A percentile compares a stretch with the other conserved stretches of the same genome.
Conservation (phyloP, 30 jellyfish, hydroid and myxozoan genomes). For the Aurelia aurita region DNA sequence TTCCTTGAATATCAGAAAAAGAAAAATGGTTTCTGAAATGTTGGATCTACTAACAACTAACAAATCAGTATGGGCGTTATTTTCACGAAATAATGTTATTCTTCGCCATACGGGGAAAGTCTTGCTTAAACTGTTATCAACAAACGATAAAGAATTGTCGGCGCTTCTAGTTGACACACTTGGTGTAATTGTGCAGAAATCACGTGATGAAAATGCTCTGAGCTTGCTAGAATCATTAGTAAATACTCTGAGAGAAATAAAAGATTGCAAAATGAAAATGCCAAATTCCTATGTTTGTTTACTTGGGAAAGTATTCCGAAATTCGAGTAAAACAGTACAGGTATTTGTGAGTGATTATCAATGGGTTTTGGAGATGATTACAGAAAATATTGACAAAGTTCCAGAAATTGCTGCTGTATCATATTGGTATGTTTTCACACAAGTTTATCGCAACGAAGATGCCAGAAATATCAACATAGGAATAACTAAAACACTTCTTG, state of each 20-base stretch:
- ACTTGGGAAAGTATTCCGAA: constrained; percentile 61
- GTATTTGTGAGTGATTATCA: constrained; percentile 5
- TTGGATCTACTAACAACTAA: constrained; percentile 61
- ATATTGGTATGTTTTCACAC: constrained; percentile 61
- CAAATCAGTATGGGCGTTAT: constrained; percentile 43
- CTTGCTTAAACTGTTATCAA: constrained; percentile 50
- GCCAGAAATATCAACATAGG: constrained; percentile 5
- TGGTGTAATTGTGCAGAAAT: constrained; percentile 42
- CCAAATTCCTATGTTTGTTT: constrained; percentile 17
- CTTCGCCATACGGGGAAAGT: constrained; percentile 56
- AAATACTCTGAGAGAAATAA: constrained; percentile 4
- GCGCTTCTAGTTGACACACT: constrained; percentile 63
- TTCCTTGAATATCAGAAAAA: constrained; percentile 61
- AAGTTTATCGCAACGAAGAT: constrained; percentile 45
- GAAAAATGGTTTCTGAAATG: constrained; percentile 63
- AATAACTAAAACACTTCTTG: constrained; percentile 21
- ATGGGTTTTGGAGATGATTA: constrained; percentile 57
- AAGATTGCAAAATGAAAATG: not conserved
- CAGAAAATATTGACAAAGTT: constrained; percentile 15
- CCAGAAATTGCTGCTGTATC: constrained; percentile 34
- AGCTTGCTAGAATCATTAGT: constrained; percentile 40
- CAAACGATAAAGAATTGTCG: constrained; percentile 52
- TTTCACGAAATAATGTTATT: constrained; percentile 34
- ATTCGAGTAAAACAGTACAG: constrained; percentile 21
- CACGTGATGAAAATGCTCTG: constrained; percentile 37